A percentile compares a stretch with the other conserved stretches of the same genome.
phyloP scores from a whole-genome alignment of 2,113 vertebrate species.

The Thamnaconus septentrionalis region DNA sequence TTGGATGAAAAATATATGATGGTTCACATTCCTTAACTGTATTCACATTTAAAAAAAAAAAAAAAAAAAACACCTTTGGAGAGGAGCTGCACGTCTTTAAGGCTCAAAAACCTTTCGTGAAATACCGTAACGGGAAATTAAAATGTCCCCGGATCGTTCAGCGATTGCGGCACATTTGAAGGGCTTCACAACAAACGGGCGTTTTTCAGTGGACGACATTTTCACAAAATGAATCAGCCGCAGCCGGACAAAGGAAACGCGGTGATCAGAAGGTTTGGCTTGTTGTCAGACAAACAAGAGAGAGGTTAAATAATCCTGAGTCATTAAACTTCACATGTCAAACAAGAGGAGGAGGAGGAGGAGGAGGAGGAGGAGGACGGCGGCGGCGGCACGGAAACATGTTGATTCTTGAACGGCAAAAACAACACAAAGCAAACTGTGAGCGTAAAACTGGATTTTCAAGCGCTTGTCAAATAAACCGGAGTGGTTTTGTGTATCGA shows the following conservation, averaged over 20 bases:
- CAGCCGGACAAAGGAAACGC: conserved; percentile 13
- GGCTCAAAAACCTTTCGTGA: conserved; percentile 39
- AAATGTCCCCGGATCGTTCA: background rate
- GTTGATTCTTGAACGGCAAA: too few species aligned
- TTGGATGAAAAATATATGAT: conserved; percentile 35
- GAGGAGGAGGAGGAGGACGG: background rate
- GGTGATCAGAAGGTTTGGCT: background rate
- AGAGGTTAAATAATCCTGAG: conserved; percentile 49
- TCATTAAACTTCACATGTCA: conserved; percentile 52
- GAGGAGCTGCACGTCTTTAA: background rate
- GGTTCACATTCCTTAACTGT: conserved; percentile 47
- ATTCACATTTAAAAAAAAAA: conserved; percentile 64
- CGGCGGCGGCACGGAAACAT: too few species aligned
- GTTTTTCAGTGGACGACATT: conserved; percentile 43
- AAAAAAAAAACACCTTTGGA: too few species aligned
- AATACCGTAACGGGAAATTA: conserved; percentile 38
- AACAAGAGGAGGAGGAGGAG: conserved; percentile 18
- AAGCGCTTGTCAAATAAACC: too few species aligned
- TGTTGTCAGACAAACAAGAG: conserved; percentile 17
- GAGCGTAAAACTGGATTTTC: too few species aligned
- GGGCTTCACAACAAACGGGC: conserved; percentile 29
- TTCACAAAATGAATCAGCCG: conserved; percentile 39
- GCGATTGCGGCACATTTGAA: conserved; percentile 49
- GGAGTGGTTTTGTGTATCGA: too few species aligned
- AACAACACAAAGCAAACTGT: too few species aligned